Evolutionary conservation across 2,113 vertebrate species (phyloP).

Genomic region (Sphyrna mokarran): DNA sequence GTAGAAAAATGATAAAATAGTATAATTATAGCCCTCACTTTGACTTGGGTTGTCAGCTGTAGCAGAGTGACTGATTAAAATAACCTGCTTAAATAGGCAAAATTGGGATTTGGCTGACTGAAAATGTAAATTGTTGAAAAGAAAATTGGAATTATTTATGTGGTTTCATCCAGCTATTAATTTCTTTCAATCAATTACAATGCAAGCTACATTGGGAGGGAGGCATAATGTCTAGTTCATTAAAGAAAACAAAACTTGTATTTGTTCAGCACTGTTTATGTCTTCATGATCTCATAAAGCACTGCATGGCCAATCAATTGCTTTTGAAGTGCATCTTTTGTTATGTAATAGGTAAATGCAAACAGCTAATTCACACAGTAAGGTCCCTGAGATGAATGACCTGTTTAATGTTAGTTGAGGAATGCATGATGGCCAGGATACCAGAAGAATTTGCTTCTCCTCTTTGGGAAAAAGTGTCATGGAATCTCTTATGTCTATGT

Average conservation of each 20-base stretch:
- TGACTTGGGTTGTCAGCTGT: neutral
- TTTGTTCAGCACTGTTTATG: neutral
- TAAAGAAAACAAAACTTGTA: neutral
- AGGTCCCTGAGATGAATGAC: neutral
- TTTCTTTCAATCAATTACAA: neutral
- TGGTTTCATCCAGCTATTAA: neutral
- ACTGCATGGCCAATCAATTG: neutral
- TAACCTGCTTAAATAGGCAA: neutral
- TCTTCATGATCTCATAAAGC: conserved; percentile 18
- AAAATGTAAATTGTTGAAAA: neutral
- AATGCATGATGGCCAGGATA: conserved; percentile 1
- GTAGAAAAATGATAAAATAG: neutral
- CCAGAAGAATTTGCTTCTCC: neutral
- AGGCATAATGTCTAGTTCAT: neutral
- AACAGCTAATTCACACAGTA: neutral
- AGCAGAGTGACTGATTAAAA: neutral
- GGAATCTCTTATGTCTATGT: neutral
- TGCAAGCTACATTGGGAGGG: neutral
- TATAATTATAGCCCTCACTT: neutral
- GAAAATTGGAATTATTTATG: neutral
- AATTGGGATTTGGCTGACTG: neutral
- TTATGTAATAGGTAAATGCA: neutral
- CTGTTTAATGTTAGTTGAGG: conserved; percentile 5
- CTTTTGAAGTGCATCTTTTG: neutral
- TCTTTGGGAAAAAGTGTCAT: neutral